Evolutionary conservation across 2,888 invertebrate genomes (phyloP), one percentile per base, ranked within the genome.

Genomic region (Dasypogon diadema): DNA sequence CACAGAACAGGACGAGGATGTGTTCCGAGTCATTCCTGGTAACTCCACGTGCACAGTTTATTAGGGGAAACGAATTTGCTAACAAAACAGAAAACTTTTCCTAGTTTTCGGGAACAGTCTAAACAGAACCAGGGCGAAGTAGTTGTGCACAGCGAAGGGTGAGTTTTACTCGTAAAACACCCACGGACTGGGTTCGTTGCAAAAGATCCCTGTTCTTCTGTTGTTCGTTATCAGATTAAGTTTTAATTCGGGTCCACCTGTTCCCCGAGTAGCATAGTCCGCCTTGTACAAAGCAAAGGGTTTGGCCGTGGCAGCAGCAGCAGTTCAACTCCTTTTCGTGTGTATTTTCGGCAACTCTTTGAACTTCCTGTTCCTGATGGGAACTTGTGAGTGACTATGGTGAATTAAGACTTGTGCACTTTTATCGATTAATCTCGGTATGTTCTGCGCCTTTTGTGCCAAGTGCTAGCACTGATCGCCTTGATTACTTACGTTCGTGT

Each of bases 1-100:
- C 30, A 54, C 65, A 42, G 34, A 48, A 48, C 65, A 46, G 65
- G 37, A 42, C 30, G 54, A 70, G 70, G 70, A 70, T 22, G 70
- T 54, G 51, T 70, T 70, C n/a, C 54, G 14, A 54, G 51, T 54
- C 21, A 34, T 30, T 6, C 14, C 54, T 14, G 4, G 51, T 24
- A 16, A 30, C 48, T 70, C 18, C 54, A 70, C 54, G 70, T 70
- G 70, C 34, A 54, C 34, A 54, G 30, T 54, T 51, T 54, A 54
- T 70, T 54, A 34, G 34, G 30, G 54, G 70, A 70, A 30, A 46
- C 30, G 22, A 34, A 42, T 21, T 65, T 42, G 22, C 65, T 46
- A 42, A 21, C 65, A 65, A 70, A 70, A 51, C 54, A 54, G 54
- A 26, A 54, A 30, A 54, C 18, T 48, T 68, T 14, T 34, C 54